Evolutionary conservation across 2,113 vertebrate genomes (phyloP).

Genomic region (Lagopus muta): DNA sequence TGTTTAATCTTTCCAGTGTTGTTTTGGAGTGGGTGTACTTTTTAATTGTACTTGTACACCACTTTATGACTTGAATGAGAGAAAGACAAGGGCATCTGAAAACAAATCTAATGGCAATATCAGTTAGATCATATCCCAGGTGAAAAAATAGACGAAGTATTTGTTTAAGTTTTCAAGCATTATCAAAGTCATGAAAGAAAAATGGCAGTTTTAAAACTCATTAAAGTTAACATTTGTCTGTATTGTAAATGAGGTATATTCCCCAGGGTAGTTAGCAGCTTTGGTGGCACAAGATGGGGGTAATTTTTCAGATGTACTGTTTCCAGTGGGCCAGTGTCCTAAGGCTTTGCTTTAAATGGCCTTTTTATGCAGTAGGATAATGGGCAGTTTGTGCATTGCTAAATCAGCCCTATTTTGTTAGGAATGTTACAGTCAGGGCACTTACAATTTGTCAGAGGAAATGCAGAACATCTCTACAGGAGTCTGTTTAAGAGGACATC

Average conservation of each 20-base stretch:
- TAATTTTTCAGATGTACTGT: slow-evolving; percentile 80
- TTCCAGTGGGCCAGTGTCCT: slow-evolving; percentile 74
- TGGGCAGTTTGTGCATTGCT: slow-evolving; percentile 86
- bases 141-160: slow-evolving; percentile 15
- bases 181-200: slow-evolving; percentile 62
- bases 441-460: slow-evolving; percentile 88
- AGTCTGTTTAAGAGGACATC: slow-evolving; percentile 89
- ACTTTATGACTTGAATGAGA: neutral
- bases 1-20: slow-evolving; percentile 45
- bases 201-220: slow-evolving; percentile 60
- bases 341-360: slow-evolving; percentile 83
- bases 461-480: slow-evolving; percentile 82
- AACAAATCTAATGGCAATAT: neutral
- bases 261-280: slow-evolving; percentile 76
- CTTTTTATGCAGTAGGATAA: slow-evolving; percentile 87
- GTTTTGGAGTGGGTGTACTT: slow-evolving; percentile 14
- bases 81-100: neutral
- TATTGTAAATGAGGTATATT: slow-evolving; percentile 75
- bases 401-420: slow-evolving; percentile 86
- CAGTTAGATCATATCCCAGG: neutral
- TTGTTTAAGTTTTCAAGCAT: slow-evolving; percentile 27
- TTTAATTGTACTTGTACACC: neutral
- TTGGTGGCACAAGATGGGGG: slow-evolving; percentile 76
- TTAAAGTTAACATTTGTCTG: slow-evolving; percentile 74
- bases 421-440: slow-evolving; percentile 79